Evolutionary conservation across 2,888 invertebrate genomes (phyloP).

Genomic region (Nymphalis c-album): DNA sequence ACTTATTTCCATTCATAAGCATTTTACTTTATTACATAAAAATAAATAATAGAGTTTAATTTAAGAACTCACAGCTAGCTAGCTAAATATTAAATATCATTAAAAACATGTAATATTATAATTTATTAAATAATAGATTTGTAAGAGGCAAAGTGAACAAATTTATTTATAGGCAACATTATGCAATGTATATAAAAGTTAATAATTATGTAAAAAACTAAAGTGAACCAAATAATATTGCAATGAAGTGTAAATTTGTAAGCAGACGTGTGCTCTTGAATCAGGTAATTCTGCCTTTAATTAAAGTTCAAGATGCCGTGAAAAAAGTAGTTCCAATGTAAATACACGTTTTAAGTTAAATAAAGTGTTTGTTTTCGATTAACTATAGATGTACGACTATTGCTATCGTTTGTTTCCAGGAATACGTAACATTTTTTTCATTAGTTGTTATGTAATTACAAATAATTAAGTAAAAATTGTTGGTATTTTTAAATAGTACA

Average conservation of each 20-base stretch:
- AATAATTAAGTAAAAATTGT: background rate
- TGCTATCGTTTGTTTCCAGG: constrained; percentile 4
- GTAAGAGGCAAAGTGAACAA: too few species aligned
- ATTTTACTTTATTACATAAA: too few species aligned
- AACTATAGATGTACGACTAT: constrained; percentile 26
- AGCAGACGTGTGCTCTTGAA: constrained; percentile 44
- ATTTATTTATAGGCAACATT: too few species aligned
- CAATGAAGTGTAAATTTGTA: constrained; percentile 7
- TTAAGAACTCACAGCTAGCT: too few species aligned
- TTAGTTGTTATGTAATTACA: background rate
- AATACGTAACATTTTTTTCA: background rate
- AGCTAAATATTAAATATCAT: too few species aligned
- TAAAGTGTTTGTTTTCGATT: constrained; percentile 19
- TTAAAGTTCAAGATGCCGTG: constrained; percentile 76
- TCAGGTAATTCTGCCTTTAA: constrained; percentile 60
- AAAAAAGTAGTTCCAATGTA: constrained; percentile 47
- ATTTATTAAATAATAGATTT: too few species aligned
- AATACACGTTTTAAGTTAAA: constrained; percentile 1
- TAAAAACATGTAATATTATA: too few species aligned
- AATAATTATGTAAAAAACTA: background rate
- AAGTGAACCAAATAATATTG: background rate
- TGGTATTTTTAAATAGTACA: too few species aligned
- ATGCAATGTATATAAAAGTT: too few species aligned
- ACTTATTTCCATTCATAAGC: too few species aligned
- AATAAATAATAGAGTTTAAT: too few species aligned